Evolutionary conservation across 2,888 invertebrate genomes (phyloP).

Genomic region (Drosophila testacea): DNA sequence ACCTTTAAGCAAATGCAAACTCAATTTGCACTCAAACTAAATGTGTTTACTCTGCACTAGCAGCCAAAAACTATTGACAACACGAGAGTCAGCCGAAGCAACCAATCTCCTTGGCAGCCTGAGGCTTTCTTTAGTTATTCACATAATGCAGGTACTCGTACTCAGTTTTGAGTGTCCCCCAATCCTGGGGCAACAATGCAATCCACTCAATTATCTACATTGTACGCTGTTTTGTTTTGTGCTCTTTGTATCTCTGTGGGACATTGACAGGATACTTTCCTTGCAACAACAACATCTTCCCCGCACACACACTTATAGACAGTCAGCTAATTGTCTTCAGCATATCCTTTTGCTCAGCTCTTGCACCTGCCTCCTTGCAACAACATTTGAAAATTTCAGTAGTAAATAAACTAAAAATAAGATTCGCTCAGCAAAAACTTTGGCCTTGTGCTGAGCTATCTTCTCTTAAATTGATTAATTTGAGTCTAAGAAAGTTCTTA

Average conservation of each 20-base stretch:
- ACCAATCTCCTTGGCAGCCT: constrained; percentile 40
- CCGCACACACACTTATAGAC: constrained; percentile 19
- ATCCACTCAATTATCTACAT: constrained; percentile 63
- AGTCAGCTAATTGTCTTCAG: constrained; percentile 61
- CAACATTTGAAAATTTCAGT: constrained; percentile 49
- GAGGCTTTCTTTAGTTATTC: constrained; percentile 66
- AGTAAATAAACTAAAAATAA: constrained; percentile 62
- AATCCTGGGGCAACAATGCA: constrained; percentile 37
- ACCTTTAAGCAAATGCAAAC: constrained; percentile 72
- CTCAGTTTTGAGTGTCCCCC: background rate
- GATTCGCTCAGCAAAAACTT: constrained; percentile 47
- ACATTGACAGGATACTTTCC: constrained; percentile 33
- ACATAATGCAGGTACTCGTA: constrained; percentile 46
- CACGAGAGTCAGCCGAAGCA: constrained; percentile 22
- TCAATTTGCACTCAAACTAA: constrained; percentile 77
- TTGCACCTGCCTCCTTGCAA: constrained; percentile 11
- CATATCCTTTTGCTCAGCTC: constrained; percentile 15
- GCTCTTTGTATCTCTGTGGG: constrained; percentile 53
- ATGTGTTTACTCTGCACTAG: constrained; percentile 76
- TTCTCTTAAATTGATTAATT: constrained; percentile 81
- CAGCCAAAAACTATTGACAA: constrained; percentile 71
- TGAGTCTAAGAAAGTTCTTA: constrained; percentile 43
- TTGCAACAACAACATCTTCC: constrained; percentile 33
- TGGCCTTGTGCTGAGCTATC: constrained; percentile 33
- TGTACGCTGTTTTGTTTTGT: constrained; percentile 68